These are phyloP conservation scores for Butastur rufipennis DNA, from an alignment of 2,113 vertebrate species.

Conservation along the genomic window DNA sequence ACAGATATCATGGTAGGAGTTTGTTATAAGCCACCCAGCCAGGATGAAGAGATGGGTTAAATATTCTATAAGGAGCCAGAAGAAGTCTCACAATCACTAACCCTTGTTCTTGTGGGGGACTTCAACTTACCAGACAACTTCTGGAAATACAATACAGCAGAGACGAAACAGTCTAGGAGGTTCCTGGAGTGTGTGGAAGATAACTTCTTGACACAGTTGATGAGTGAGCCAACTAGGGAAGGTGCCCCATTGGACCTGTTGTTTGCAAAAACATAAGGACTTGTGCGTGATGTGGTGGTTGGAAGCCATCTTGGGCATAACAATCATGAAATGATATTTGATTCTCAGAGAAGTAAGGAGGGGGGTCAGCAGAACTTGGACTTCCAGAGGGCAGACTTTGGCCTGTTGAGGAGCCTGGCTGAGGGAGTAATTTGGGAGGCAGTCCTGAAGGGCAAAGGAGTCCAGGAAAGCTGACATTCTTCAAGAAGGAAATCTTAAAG, in stretches of 20 bases:
- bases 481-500: not conserved
- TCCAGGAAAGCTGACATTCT: not conserved
- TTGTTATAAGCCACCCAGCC: not conserved
- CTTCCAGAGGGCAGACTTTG: not conserved
- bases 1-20: not conserved
- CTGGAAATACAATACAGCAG: not conserved
- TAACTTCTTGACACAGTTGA: not conserved
- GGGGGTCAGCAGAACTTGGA: not conserved
- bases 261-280: not conserved
- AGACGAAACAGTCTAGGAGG: not conserved
- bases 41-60: not conserved
- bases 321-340: not conserved
- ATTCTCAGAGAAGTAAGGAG: not conserved
- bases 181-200: not conserved
- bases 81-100: not conserved
- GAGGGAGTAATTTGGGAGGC: not conserved
- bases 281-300: not conserved
- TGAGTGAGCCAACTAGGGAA: not conserved
- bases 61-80: not conserved
- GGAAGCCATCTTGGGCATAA: not conserved
- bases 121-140: not conserved
- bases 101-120: too few species aligned
- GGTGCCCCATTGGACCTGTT: not conserved
- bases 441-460: not conserved
- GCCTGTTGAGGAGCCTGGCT: not conserved